phyloP scores from a whole-genome alignment of 1,140 invertebrate species.

The Physella acuta region DNA sequence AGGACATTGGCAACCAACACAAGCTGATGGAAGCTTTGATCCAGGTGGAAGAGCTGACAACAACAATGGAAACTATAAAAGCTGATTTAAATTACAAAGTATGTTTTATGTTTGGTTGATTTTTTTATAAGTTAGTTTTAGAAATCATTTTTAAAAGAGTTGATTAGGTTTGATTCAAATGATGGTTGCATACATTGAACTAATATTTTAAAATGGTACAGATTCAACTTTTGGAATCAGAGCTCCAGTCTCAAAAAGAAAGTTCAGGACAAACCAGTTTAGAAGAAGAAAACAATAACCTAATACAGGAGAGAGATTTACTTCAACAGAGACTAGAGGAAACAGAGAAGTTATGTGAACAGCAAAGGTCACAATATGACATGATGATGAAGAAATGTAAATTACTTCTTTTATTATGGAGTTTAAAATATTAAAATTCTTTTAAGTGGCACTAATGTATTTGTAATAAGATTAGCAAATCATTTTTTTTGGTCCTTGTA shows the following conservation, averaged over 20 bases:
- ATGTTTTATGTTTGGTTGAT: not conserved
- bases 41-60: conserved; percentile 36
- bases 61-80: conserved; percentile 31
- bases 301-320: conserved; percentile 30
- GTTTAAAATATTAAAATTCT: too few relatives aligned
- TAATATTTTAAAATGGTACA: conserved; percentile 4
- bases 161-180: too few relatives aligned
- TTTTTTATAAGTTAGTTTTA: too few relatives aligned
- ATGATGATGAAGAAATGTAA: conserved; percentile 19
- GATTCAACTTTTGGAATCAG: conserved; percentile 32
- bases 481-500: not conserved
- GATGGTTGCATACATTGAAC: too few relatives aligned
- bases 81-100: conserved; percentile 33
- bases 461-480: too few relatives aligned
- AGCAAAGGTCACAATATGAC: conserved; percentile 26
- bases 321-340: conserved; percentile 31
- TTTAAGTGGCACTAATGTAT: too few relatives aligned
- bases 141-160: too few relatives aligned
- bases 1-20: conserved; percentile 28
- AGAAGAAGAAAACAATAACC: conserved; percentile 31
- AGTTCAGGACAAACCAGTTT: conserved; percentile 11
- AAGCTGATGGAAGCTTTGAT: conserved; percentile 39
- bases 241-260: conserved; percentile 21
- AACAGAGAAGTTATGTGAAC: conserved; percentile 25
- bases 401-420: conserved; percentile 2